Percentiles rank a stretch among this genome's conserved stretches.
Conservation (phyloP, 2,113 vertebrate genomes). For the Oxyura jamaicensis region DNA sequence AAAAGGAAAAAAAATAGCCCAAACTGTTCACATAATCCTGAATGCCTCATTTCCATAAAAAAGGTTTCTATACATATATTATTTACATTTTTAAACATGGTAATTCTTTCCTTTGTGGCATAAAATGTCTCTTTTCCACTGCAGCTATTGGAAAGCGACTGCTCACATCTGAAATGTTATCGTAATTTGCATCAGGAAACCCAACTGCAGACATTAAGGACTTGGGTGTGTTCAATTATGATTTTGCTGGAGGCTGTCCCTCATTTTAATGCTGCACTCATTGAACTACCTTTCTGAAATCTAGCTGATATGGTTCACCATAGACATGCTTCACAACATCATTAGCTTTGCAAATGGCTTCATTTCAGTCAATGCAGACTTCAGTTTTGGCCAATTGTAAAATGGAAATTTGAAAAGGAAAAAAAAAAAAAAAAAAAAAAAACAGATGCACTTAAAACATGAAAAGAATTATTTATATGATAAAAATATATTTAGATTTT, state of each 20-base stretch:
- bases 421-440: conserved; percentile 50
- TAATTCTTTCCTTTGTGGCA: conserved; percentile 73
- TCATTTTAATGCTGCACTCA: conserved; percentile 72
- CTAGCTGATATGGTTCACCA: conserved; percentile 41
- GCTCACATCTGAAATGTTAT: conserved; percentile 72
- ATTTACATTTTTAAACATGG: conserved; percentile 78
- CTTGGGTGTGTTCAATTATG: conserved; percentile 76
- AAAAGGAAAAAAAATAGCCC: conserved; percentile 57
- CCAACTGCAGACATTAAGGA: conserved; percentile 66
- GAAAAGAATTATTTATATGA: conserved; percentile 89
- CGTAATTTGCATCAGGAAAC: conserved; percentile 75
- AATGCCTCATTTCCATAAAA: conserved; percentile 77
- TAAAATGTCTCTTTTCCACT: conserved; percentile 65
- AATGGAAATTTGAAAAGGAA: conserved; percentile 73
- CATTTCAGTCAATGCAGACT: conserved; percentile 69
- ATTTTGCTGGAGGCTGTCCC: conserved; percentile 77
- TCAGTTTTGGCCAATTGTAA: conserved; percentile 77
- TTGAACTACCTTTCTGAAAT: conserved; percentile 74
- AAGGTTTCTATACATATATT: conserved; percentile 76
- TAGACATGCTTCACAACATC: conserved; percentile 70
- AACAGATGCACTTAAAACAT: conserved; percentile 85
- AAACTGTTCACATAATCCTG: conserved; percentile 64
- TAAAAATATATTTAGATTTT: conserved; percentile 90
- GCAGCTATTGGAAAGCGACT: conserved; percentile 73
- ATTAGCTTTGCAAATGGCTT: conserved; percentile 78